Evolutionary conservation across 2,113 vertebrate species (phyloP).

Genomic region (Xyrauchen texanus): DNA sequence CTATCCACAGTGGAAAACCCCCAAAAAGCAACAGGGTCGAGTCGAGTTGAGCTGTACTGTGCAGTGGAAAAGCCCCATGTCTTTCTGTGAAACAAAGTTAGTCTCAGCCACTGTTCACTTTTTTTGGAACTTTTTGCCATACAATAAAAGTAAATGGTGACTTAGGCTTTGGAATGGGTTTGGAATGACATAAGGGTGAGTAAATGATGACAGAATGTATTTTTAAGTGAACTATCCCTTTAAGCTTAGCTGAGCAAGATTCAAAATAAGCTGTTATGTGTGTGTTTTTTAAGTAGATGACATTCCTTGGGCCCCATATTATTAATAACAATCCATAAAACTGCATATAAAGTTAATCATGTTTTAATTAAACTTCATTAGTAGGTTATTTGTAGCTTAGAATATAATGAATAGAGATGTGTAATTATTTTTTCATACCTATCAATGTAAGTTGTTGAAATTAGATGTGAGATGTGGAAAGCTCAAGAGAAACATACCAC

Average conservation of each 20-base stretch:
- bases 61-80: no score
- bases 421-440: conserved; percentile 23
- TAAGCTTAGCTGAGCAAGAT: neutral
- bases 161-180: no score
- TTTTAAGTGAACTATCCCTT: no score
- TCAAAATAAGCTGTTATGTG: conserved; percentile 19
- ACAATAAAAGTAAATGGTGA: no score
- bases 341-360: conserved; percentile 31
- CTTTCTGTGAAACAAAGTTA: neutral
- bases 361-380: conserved; percentile 38
- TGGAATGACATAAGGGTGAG: no score
- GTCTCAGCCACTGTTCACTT: neutral
- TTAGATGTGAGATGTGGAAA: conserved; percentile 19
- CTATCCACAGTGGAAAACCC: no score
- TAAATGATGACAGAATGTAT: no score
- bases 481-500: conserved; percentile 8
- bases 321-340: conserved; percentile 29
- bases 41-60: no score
- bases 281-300: conserved; percentile 21
- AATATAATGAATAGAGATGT: conserved; percentile 36
- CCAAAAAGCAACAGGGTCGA: no score
- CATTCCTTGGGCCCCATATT: conserved; percentile 15
- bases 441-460: conserved; percentile 21
- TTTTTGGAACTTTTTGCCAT: no score
- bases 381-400: conserved; percentile 32